Evolutionary conservation across 2,113 vertebrate species (phyloP).

Genomic region (Egretta garzetta): DNA sequence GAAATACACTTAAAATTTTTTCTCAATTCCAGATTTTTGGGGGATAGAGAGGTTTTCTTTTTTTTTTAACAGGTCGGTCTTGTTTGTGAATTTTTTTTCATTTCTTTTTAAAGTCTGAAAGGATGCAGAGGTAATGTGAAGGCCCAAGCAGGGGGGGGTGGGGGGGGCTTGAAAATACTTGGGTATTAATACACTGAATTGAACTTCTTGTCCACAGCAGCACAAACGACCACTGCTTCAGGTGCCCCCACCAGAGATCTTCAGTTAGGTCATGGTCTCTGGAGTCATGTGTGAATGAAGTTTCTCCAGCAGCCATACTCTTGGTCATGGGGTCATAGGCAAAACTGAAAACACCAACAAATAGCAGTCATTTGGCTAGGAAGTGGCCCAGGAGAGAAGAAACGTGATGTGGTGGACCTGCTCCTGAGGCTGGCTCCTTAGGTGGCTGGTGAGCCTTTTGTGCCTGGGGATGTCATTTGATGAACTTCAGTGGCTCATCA

Average conservation of each 20-base stretch:
- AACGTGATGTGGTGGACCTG: accelerated
- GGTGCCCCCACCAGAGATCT: not conserved
- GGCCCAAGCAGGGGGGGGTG: not conserved
- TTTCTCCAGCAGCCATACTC: not conserved
- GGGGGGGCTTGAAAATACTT: not conserved
- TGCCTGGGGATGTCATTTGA: not conserved
- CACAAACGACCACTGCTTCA: not conserved
- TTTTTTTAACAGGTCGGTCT: not conserved
- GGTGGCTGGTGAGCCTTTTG: not conserved
- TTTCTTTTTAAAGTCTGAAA: not conserved
- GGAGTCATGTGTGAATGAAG: not conserved
- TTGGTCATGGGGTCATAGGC: accelerated
- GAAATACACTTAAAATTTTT: not conserved
- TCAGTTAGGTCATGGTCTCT: not conserved
- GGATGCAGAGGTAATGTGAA: not conserved
- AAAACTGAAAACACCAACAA: not conserved
- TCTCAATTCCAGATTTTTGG: not conserved
- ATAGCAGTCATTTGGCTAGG: not conserved
- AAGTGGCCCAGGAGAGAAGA: not conserved
- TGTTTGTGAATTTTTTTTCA: not conserved
- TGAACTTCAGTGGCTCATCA: not conserved
- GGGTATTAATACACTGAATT: not conserved
- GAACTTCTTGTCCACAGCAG: not conserved
- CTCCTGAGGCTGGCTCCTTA: not conserved
- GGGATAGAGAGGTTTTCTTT: not conserved